Conservation (phyloP, 2,888 invertebrate genomes). For the Choreutis nemorana region DNA sequence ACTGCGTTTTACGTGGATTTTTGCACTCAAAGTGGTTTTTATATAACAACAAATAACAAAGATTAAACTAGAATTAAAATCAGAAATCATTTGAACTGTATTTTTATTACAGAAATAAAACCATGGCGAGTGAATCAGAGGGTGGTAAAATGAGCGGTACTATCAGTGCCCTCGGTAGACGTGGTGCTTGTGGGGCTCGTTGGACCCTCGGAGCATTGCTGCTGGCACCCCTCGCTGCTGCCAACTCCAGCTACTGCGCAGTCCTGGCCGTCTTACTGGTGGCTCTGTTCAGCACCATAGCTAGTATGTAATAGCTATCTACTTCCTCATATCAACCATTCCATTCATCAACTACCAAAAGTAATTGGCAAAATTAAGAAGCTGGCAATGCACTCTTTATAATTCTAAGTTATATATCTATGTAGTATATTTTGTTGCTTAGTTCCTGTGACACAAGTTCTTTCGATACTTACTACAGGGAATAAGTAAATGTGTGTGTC, state of each 20-base stretch:
- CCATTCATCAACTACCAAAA: no score
- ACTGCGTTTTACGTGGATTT: no score
- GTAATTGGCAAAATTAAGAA: no score
- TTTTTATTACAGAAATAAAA: slow-evolving; percentile 10
- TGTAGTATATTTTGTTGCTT: no score
- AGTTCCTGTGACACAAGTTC: no score
- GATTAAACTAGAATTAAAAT: no score
- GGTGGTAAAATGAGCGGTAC: slow-evolving; percentile 29
- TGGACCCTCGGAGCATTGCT: slow-evolving; percentile 69
- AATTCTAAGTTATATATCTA: no score
- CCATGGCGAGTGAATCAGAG: slow-evolving; percentile 31
- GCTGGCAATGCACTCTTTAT: no score
- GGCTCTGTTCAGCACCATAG: slow-evolving; percentile 54
- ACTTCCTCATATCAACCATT: no score
- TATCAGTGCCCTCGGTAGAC: slow-evolving; percentile 30
- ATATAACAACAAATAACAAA: background rate
- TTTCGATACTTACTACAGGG: no score
- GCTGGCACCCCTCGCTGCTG: slow-evolving; percentile 66
- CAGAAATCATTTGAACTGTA: background rate
- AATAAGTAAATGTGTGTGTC: no score
- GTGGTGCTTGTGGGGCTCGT: slow-evolving; percentile 53
- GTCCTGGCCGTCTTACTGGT: slow-evolving; percentile 63
- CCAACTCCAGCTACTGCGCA: slow-evolving; percentile 67
- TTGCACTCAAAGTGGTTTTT: no score
- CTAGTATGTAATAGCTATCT: slow-evolving; percentile 55